These are phyloP conservation scores for Cacatua alba DNA, from an alignment of 2,113 vertebrate species.

Conservation along the genomic window DNA sequence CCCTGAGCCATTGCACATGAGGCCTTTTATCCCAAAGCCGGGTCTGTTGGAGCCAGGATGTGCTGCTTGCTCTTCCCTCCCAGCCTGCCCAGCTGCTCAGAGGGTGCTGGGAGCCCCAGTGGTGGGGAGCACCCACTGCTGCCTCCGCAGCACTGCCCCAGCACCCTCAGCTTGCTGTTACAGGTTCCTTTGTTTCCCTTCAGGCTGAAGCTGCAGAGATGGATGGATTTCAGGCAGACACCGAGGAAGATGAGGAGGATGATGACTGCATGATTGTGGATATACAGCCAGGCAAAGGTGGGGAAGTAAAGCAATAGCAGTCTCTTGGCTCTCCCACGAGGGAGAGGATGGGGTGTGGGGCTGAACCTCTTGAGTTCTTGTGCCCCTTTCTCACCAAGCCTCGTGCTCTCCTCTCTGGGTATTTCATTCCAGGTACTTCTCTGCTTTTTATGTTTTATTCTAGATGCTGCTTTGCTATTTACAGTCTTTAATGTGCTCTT, in stretches of 20 bases:
- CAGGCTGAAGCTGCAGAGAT: slow-evolving; percentile 79
- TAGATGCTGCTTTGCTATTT: background rate
- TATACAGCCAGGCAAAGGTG: slow-evolving; percentile 72
- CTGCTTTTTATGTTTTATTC: background rate
- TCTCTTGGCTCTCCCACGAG: background rate
- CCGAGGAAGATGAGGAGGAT: slow-evolving; percentile 86
- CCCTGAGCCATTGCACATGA: background rate
- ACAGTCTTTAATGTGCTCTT: background rate
- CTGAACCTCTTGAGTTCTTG: background rate
- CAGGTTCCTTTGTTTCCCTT: background rate
- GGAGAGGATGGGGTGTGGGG: background rate
- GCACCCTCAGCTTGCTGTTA: fast-evolving
- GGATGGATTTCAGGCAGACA: slow-evolving; percentile 96
- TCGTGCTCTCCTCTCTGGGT: background rate
- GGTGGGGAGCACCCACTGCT: fast-evolving
- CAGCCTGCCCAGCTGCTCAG: background rate
- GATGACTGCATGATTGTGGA: slow-evolving; percentile 83
- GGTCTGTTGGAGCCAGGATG: background rate
- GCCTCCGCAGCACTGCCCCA: fast-evolving
- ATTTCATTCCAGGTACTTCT: background rate
- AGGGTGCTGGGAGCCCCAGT: fast-evolving
- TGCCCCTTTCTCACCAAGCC: background rate
- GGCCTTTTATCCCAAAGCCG: background rate
- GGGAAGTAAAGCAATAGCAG: background rate
- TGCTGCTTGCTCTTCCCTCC: background rate